Conservation (phyloP, 92 coral and sea anemone genomes). For the Metridium senile region DNA sequence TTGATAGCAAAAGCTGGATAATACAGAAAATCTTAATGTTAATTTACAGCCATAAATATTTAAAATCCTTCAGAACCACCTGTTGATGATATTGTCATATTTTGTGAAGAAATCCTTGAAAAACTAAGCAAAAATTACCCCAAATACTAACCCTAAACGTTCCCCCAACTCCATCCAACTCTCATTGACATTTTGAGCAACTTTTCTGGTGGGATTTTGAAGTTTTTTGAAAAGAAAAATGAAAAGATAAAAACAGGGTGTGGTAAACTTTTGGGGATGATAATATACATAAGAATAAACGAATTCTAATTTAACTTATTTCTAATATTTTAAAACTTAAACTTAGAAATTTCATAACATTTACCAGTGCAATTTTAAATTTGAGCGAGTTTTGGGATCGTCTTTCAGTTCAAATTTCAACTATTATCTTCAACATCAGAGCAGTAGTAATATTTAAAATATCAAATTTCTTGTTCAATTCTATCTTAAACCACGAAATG, state of each 20-base stretch:
- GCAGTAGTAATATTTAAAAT: background rate
- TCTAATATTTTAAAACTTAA: no score
- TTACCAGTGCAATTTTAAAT: background rate
- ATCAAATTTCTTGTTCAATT: background rate
- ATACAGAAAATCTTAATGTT: slow-evolving; percentile 1
- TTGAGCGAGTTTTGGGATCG: background rate
- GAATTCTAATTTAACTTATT: background rate
- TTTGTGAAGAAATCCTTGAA: slow-evolving; percentile 1
- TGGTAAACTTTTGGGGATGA: slow-evolving; percentile 4
- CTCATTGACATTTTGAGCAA: no score
- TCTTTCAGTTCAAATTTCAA: background rate
- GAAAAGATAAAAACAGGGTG: background rate
- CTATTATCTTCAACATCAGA: background rate
- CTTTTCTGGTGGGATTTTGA: no score
- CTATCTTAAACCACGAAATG: slow-evolving; percentile 4
- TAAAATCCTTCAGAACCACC: slow-evolving; percentile 61
- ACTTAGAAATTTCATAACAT: no score
- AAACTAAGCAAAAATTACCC: slow-evolving; percentile 20
- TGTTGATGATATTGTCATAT: slow-evolving; percentile 35
- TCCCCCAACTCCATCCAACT: no score
- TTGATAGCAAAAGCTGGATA: background rate
- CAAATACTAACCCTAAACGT: slow-evolving; percentile 21
- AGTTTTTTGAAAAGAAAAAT: background rate
- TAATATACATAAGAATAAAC: background rate
- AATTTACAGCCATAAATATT: slow-evolving; percentile 24